These are phyloP conservation scores for Phortica variegata DNA, from an alignment of 1,140 invertebrate species.

Conservation along the genomic window DNA sequence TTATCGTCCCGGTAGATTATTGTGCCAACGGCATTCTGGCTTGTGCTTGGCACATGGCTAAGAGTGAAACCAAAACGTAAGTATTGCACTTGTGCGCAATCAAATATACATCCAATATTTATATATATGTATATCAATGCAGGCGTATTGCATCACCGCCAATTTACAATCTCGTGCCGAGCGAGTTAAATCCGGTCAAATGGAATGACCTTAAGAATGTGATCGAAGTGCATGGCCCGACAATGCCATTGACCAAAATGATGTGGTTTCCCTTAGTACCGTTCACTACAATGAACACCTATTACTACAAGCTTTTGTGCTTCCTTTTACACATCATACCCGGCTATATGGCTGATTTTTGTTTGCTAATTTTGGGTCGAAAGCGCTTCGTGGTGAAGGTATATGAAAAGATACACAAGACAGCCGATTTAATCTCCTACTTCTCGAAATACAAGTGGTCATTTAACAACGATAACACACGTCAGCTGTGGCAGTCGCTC, in stretches of 20 bases:
- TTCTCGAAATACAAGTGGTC: conserved; percentile 69
- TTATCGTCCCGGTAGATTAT: conserved; percentile 82
- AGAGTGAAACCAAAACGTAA: too few relatives aligned
- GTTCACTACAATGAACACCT: conserved; percentile 50
- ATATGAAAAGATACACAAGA: conserved; percentile 69
- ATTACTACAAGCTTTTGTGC: conserved; percentile 52
- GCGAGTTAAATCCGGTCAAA: conserved; percentile 63
- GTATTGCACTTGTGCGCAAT: too few relatives aligned
- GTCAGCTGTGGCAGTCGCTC: conserved; percentile 62
- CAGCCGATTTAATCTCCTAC: conserved; percentile 66
- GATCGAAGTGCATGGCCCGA: conserved; percentile 37
- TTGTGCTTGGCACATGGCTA: conserved; percentile 66
- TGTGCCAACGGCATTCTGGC: conserved; percentile 75
- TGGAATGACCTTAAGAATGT: conserved; percentile 62
- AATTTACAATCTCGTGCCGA: conserved; percentile 71
- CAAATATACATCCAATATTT: too few relatives aligned
- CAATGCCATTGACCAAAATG: conserved; percentile 41
- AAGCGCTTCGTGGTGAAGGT: conserved; percentile 60
- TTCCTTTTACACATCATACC: conserved; percentile 62
- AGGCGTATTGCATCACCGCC: conserved; percentile 39
- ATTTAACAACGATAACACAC: conserved; percentile 66
- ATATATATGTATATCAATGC: too few relatives aligned
- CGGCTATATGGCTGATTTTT: conserved; percentile 59
- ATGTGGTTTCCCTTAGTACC: conserved; percentile 59
- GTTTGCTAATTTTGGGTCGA: conserved; percentile 50